Percentiles rank a stretch among this genome's conserved stretches.
These are phyloP conservation scores for Cryptocephalus moraei DNA, from an alignment of 2,888 invertebrate species.

Conservation along the genomic window DNA sequence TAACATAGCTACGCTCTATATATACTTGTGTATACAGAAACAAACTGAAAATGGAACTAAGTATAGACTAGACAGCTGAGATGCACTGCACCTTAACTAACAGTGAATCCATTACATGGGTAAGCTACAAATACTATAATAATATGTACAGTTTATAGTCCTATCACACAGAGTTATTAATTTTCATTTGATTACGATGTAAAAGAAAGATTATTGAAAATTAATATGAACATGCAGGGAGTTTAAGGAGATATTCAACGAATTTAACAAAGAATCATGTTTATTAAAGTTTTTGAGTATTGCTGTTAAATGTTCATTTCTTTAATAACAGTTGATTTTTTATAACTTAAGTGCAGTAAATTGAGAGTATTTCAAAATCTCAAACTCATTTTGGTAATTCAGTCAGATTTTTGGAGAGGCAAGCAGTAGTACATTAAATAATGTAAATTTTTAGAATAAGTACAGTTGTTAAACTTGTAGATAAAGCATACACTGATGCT, in stretches of 20 bases:
- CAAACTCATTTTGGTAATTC: background rate
- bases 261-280: no score
- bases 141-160: slow-evolving; percentile 12
- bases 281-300: no score
- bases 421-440: no score
- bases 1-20: slow-evolving; percentile 21
- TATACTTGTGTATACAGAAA: slow-evolving; percentile 6
- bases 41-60: slow-evolving; percentile 21
- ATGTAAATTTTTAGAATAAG: no score
- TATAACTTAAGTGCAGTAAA: no score
- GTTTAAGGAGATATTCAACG: no score
- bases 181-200: no score
- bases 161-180: slow-evolving; percentile 11
- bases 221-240: no score
- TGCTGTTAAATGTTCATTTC: no score
- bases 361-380: background rate
- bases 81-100: slow-evolving; percentile 33
- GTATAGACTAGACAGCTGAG: slow-evolving; percentile 37
- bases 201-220: no score
- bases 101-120: slow-evolving; percentile 31
- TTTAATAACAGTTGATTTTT: background rate
- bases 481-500: no score
- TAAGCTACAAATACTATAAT: slow-evolving; percentile 20
- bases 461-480: no score
- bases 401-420: background rate